Conservation (phyloP, 2,888 invertebrate species). For the Limnephilus rhombicus region DNA sequence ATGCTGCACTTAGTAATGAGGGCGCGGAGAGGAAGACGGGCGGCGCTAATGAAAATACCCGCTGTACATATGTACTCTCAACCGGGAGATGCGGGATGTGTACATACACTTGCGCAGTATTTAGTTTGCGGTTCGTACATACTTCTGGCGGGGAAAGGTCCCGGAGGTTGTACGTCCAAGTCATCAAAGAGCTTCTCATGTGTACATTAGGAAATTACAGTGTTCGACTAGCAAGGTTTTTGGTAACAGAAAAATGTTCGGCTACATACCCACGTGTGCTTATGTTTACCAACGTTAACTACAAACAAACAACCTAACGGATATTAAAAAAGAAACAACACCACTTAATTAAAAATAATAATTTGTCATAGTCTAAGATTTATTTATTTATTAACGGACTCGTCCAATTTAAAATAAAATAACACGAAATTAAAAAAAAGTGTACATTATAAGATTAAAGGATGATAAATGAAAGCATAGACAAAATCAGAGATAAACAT, state of each 20-base stretch:
- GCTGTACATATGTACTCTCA: neutral
- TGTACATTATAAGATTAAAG: too few relatives aligned
- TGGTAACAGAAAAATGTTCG: neutral
- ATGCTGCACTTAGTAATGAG: slow-evolving; percentile 31
- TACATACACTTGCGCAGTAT: neutral
- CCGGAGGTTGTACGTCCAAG: neutral
- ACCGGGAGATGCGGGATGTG: neutral
- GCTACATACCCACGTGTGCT: neutral
- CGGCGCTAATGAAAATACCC: slow-evolving; percentile 19
- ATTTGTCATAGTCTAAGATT: too few relatives aligned
- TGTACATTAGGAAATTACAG: neutral
- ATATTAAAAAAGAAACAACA: too few relatives aligned
- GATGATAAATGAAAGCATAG: too few relatives aligned
- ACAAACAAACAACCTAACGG: neutral
- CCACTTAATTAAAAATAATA: too few relatives aligned
- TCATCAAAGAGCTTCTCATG: neutral
- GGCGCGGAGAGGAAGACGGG: neutral
- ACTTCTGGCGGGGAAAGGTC: neutral
- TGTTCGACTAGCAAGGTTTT: neutral
- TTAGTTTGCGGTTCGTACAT: neutral
- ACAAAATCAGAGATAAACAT: too few relatives aligned
- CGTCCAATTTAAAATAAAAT: too few relatives aligned
- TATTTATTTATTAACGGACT: too few relatives aligned
- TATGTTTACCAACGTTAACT: neutral
- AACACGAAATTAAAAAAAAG: too few relatives aligned